These are phyloP conservation scores for Orientallactaga sibirica DNA, from an alignment of 2,797 vertebrate genomes.

Conservation along the genomic window DNA sequence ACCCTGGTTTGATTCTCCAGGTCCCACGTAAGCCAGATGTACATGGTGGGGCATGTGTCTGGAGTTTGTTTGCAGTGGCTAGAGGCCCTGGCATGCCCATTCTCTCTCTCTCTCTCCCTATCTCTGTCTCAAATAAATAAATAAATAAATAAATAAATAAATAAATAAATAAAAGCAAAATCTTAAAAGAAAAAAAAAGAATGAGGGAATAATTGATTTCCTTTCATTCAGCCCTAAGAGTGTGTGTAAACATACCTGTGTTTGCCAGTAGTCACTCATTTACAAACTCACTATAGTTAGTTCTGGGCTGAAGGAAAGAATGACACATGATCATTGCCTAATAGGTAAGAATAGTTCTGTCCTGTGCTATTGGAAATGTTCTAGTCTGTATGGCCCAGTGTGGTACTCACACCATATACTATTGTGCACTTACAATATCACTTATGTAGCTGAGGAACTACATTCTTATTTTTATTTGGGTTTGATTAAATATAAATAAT, in stretches of 20 bases:
- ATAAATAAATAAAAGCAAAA: no score
- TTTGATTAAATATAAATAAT: neutral
- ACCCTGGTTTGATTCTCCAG: no score
- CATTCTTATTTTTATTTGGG: constrained; percentile 39
- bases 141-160: no score
- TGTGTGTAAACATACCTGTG: neutral
- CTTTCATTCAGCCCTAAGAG: constrained; percentile 36
- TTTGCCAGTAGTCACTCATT: constrained; percentile 30
- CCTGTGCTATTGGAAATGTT: neutral
- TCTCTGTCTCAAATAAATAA: no score
- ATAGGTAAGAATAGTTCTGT: neutral
- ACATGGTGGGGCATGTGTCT: no score
- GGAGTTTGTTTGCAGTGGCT: no score
- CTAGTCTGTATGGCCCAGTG: neutral
- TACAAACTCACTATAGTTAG: neutral
- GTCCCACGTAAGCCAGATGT: no score
- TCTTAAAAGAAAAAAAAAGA: neutral
- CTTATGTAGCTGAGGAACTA: neutral
- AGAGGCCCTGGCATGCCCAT: no score
- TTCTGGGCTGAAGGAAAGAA: neutral
- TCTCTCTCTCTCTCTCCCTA: no score
- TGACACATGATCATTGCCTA: neutral
- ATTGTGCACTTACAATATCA: neutral
- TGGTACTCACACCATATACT: neutral
- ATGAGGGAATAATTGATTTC: constrained; percentile 43